A percentile compares a stretch with the other conserved stretches of the same genome.
These are phyloP conservation scores for Lycaena phlaeas DNA, from an alignment of 2,888 invertebrate species.

Conservation along the genomic window DNA sequence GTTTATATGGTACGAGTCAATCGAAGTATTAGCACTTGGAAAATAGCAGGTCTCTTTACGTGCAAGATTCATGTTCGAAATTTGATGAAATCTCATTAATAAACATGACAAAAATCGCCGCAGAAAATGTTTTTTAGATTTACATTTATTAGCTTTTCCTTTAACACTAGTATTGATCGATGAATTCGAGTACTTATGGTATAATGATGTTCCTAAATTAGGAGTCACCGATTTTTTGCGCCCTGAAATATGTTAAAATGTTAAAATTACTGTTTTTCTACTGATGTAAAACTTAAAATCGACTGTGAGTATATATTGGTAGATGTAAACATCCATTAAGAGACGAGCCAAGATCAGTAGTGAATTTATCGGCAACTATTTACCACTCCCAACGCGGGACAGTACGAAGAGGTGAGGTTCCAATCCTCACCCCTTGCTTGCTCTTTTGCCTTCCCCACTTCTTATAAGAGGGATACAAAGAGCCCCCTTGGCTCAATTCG, in stretches of 20 bases:
- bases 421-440: too few relatives aligned
- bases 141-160: slow-evolving; percentile 23
- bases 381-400: too few relatives aligned
- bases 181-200: slow-evolving; percentile 34
- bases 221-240: slow-evolving; percentile 40
- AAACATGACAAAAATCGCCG: slow-evolving; percentile 50
- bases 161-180: slow-evolving; percentile 18
- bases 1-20: slow-evolving; percentile 52
- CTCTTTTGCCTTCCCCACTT: too few relatives aligned
- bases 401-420: too few relatives aligned
- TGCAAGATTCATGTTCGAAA: slow-evolving; percentile 27
- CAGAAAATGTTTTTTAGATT: slow-evolving; percentile 41
- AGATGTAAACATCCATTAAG: too few relatives aligned
- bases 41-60: slow-evolving; percentile 15
- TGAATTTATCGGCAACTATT: too few relatives aligned
- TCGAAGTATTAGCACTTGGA: slow-evolving; percentile 32
- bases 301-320: too few relatives aligned
- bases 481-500: too few relatives aligned
- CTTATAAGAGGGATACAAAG: too few relatives aligned
- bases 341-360: too few relatives aligned
- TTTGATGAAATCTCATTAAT: slow-evolving; percentile 36
- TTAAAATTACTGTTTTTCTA: too few relatives aligned
- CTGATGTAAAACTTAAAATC: too few relatives aligned
- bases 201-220: slow-evolving; percentile 48
- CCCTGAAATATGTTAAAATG: slow-evolving; percentile 31